These are phyloP conservation scores for Heteromyza rotundicornis DNA, from an alignment of 2,888 invertebrate genomes.

Conservation along the genomic window DNA sequence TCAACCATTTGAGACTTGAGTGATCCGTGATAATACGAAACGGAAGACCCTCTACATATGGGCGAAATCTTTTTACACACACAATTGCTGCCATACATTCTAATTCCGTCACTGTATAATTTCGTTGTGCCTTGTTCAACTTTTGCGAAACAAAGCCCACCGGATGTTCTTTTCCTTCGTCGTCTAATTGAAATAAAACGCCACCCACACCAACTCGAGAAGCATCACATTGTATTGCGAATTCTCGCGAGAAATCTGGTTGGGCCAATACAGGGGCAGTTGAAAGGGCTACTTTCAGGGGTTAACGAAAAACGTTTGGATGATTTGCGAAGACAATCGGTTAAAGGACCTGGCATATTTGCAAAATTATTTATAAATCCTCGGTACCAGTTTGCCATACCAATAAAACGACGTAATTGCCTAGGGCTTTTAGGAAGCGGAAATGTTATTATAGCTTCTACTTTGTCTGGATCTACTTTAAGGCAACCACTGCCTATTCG, in stretches of 20 bases:
- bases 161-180: constrained; percentile 6
- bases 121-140: background rate
- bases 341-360: constrained; percentile 3
- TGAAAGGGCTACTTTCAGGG: constrained; percentile 5
- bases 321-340: constrained; percentile 1
- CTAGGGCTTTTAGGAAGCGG: too few relatives aligned
- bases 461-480: constrained; percentile 1
- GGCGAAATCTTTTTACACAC: background rate
- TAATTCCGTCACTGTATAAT: constrained; percentile 1
- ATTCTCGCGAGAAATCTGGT: background rate
- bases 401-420: too few relatives aligned
- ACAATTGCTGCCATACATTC: background rate
- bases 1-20: background rate
- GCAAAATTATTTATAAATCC: constrained; percentile 12
- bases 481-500: constrained; percentile 5
- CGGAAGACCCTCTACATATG: background rate
- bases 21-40: background rate
- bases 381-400: constrained; percentile 10
- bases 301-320: background rate
- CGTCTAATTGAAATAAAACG: constrained; percentile 9
- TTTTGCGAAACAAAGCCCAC: constrained; percentile 23
- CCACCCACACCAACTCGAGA: constrained; percentile 10
- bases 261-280: constrained; percentile 15
- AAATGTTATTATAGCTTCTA: background rate
- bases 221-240: constrained; percentile 18